Conservation (phyloP, 2,888 invertebrate species). For the Anthrax anthrax region DNA sequence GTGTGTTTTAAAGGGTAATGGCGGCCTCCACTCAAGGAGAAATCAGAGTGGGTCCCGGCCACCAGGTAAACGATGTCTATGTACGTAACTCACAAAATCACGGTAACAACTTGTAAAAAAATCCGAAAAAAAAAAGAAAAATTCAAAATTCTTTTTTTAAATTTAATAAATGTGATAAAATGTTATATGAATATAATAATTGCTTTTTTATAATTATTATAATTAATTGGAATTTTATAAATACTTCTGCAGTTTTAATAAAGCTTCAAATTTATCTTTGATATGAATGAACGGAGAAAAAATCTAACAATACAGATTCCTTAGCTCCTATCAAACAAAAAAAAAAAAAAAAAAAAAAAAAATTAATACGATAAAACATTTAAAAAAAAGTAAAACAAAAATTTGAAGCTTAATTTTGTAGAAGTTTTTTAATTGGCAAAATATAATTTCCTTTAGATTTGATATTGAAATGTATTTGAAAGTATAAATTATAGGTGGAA, state of each 20-base stretch:
- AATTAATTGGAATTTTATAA: background rate
- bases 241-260: conserved; percentile 12
- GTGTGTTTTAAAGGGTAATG: conserved; percentile 31
- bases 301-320: conserved; percentile 1
- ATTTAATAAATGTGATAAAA: background rate
- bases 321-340: background rate
- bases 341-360: no score
- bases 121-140: no score
- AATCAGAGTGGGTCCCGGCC: conserved; percentile 63
- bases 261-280: background rate
- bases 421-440: conserved; percentile 8
- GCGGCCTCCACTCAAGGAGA: conserved; percentile 60
- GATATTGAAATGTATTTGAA: conserved; percentile 7
- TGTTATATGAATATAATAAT: conserved; percentile 1
- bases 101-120: conserved; percentile 37
- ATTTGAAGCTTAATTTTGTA: conserved; percentile 7
- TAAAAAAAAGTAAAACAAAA: conserved; percentile 6
- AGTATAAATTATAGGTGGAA: conserved; percentile 14
- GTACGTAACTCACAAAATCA: conserved; percentile 43
- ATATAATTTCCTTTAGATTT: background rate
- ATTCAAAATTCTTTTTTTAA: conserved; percentile 11
- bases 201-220: background rate
- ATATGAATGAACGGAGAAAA: background rate
- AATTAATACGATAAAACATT: no score
- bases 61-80: conserved; percentile 57